Evolutionary conservation across 1,140 invertebrate species (phyloP), one percentile per base, ranked within the genome.

Genomic region (Arctopsyche grandis): DNA sequence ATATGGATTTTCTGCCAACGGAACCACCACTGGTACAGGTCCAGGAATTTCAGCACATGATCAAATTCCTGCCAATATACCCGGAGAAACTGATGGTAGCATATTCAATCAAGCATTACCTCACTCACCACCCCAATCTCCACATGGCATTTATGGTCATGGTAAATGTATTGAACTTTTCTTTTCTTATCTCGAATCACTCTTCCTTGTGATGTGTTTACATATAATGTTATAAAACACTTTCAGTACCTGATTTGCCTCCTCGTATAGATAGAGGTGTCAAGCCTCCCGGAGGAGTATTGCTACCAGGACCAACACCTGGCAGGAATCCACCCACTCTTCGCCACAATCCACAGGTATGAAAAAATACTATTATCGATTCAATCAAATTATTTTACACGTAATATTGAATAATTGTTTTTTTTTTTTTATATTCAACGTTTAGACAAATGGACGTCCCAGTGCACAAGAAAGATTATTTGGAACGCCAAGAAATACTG

Each of bases 221-320:
- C 12, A n/a, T n/a, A n/a, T n/a, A 44, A 48, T 73, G 26, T 56
- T 24, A 12, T 21, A 56, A 76, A 5, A 29, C 63, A 46, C 77
- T 66, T 22, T 73, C 52, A 88, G 91, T 92, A 1, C 95, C 94
- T 4, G 94, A 96, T 87, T 86, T 96, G 75, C 96, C 96, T 0
- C 96, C 96, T 12, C 90, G 94, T 56, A 91, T 96, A 14, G 94
- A 96, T 86, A 89, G 95, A 38, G 84, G 84, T 29, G 83, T 79
- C 21, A 83, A 87, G 29, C 87, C 87, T 19, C 83, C 86, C 0
- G 88, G 88, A 0, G 88, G 87, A 0, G 88, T 89, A 70, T 69
- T 87, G 52, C 78, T 89, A 71, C 87, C 87, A 0, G 88, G 86
- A 52, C 87, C 87, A 58, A 85, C 86, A 77, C 87, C 85, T 74